These are phyloP conservation scores for Brachionus calyciflorus DNA, from an alignment of 1,140 invertebrate species.

Conservation along the genomic window DNA sequence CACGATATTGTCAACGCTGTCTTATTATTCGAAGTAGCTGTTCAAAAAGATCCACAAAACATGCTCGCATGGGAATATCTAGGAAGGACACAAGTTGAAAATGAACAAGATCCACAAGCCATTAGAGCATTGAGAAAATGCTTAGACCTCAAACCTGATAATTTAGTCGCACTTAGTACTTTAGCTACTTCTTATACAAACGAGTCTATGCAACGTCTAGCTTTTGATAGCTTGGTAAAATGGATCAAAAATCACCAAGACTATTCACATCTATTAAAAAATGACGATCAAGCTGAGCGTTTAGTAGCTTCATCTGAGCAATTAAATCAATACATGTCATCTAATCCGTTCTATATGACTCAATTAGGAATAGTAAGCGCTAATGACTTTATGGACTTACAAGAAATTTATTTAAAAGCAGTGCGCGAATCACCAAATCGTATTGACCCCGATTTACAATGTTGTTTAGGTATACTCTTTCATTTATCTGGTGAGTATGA, in stretches of 20 bases:
- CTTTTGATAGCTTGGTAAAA: slow-evolving; percentile 64
- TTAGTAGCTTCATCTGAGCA: slow-evolving; percentile 46
- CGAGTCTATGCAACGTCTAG: slow-evolving; percentile 68
- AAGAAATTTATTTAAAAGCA: slow-evolving; percentile 43
- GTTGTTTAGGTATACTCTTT: slow-evolving; percentile 88
- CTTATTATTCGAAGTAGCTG: slow-evolving; percentile 91
- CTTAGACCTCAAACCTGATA: slow-evolving; percentile 74
- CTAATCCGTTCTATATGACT: slow-evolving; percentile 19
- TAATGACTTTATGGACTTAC: slow-evolving; percentile 26
- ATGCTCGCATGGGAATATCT: slow-evolving; percentile 65
- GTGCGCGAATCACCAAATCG: slow-evolving; percentile 8
- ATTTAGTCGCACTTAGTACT: slow-evolving; percentile 79
- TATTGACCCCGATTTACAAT: slow-evolving; percentile 54
- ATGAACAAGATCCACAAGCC: slow-evolving; percentile 80
- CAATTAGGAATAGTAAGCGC: slow-evolving; percentile 2
- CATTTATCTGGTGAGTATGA: slow-evolving; percentile 89
- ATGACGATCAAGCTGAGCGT: slow-evolving; percentile 49
- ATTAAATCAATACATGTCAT: not conserved
- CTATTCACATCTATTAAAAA: slow-evolving; percentile 71
- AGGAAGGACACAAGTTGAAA: slow-evolving; percentile 84
- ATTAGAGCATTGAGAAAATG: slow-evolving; percentile 79
- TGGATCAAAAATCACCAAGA: slow-evolving; percentile 83
- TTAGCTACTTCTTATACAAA: slow-evolving; percentile 92
- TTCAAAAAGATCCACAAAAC: slow-evolving; percentile 76
- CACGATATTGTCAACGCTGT: slow-evolving; percentile 92